Conservation (phyloP, 2,797 vertebrate species). For the Takifugu rubripes region DNA sequence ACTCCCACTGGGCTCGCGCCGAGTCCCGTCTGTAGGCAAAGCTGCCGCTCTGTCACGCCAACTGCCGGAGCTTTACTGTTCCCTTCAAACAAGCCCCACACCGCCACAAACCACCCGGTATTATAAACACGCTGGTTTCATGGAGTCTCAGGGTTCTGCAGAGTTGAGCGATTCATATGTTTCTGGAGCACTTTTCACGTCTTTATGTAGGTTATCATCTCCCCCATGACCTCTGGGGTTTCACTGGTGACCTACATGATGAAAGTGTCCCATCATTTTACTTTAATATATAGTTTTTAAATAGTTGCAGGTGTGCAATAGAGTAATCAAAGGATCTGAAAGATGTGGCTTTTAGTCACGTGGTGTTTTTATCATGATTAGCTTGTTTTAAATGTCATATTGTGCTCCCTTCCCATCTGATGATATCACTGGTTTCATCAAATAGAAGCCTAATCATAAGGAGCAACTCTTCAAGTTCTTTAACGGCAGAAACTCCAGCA, state of each 20-base stretch:
- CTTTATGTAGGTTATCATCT: constrained; percentile 60
- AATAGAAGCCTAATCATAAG: too few species aligned
- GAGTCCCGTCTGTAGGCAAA: constrained; percentile 74
- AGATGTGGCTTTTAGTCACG: too few species aligned
- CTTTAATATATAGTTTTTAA: too few species aligned
- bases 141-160: constrained; percentile 2
- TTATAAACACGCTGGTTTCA: constrained; percentile 19
- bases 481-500: too few species aligned
- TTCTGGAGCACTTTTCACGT: constrained; percentile 6
- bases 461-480: too few species aligned
- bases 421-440: too few species aligned
- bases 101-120: constrained; percentile 23
- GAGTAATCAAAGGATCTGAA: too few species aligned
- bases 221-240: constrained; percentile 53
- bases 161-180: not conserved
- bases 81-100: constrained; percentile 28
- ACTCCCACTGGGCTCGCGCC: constrained; percentile 62
- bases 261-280: constrained; percentile 43
- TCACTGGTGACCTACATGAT: constrained; percentile 41
- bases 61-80: constrained; percentile 69
- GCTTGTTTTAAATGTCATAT: too few species aligned
- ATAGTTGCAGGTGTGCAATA: too few species aligned
- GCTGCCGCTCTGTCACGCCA: constrained; percentile 61
- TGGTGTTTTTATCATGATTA: too few species aligned
- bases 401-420: too few species aligned